Evolutionary conservation across 2,797 vertebrate genomes (phyloP), one percentile per base, ranked within the genome.

Genomic region (Mareca penelope): DNA sequence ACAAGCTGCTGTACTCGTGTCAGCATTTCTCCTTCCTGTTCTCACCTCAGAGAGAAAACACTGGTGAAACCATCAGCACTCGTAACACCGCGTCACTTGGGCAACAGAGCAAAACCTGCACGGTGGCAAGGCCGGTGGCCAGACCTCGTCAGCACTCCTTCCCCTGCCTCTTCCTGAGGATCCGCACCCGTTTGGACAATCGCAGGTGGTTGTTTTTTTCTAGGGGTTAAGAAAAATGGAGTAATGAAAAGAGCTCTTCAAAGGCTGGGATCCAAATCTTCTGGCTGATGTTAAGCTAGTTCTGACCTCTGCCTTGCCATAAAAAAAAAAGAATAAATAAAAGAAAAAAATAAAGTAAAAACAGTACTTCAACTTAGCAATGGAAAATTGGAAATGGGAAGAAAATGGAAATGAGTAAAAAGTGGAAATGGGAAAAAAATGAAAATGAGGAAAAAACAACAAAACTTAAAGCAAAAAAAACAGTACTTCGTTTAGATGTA

Each of bases 401-500:
- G 4, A 48, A 48, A 12, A 48, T 48, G 46, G 22, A 48, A 48
- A 48, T 3, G 46, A 48, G 7, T 2, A 23, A 48, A 48, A 13
- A 48, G 7, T 23, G 22, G 22, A 48, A 48, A 48, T 48, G 46
- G 23, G 46, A 13, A 48, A 48, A 28, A 24, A 85, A 33, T 1
- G 37, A 26, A 63, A 29, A 28, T 8, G 16, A 11, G 19, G 19
- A 21, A 29, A 10, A 29, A 22, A 6, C 16, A 29, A 28, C 39
- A 53, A 29, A 21, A n/a, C 3, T 35, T 19, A 46, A 53, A 59
- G 35, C 3, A 72, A 19, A 24, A 31, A 24, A 0, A 24, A 0
- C 0, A n/a, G 6, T 15, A 39, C 5, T 69, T 76, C 18, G 24
- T 5, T 37, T 3, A 13, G 0, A 0, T 12, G 26, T 42, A 56